phyloP scores from a whole-genome alignment of 2,797 vertebrate species.

The Chelonia mydas region DNA sequence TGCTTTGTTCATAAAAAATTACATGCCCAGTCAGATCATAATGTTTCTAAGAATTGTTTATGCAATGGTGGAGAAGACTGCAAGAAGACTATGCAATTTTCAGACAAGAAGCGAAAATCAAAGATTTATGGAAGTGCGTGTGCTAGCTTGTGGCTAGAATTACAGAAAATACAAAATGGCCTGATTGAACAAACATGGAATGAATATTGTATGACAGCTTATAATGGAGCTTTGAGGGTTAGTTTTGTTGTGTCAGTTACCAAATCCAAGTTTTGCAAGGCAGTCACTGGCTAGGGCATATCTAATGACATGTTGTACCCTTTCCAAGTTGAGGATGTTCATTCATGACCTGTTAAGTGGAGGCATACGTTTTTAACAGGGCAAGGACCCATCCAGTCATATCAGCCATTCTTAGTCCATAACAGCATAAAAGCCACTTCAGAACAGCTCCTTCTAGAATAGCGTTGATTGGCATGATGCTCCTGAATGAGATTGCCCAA shows the following conservation, averaged over 20 bases:
- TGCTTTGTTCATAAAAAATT: constrained; percentile 23
- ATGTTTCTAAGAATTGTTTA: constrained; percentile 59
- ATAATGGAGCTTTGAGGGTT: not conserved
- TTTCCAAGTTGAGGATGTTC: not conserved
- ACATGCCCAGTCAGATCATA: not conserved
- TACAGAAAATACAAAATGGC: not conserved
- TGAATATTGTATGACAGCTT: not conserved
- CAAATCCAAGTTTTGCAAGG: not conserved
- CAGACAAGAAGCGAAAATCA: constrained; percentile 23
- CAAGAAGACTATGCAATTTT: constrained; percentile 14
- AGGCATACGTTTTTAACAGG: not conserved
- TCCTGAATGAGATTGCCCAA: not conserved
- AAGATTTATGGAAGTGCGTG: constrained; percentile 28
- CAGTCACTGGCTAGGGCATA: not conserved
- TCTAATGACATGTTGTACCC: not conserved
- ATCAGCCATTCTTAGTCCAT: not conserved
- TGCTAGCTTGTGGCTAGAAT: not conserved
- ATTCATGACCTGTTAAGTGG: not conserved
- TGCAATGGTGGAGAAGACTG: not conserved
- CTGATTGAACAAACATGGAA: not conserved
- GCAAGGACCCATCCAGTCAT: accelerated
- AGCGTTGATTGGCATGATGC: not conserved
- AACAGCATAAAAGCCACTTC: not conserved
- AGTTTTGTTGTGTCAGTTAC: not conserved
- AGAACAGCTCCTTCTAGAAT: not conserved